Evolutionary conservation across 2,113 vertebrate genomes (phyloP).

Genomic region (Nothobranchius kuhntae): DNA sequence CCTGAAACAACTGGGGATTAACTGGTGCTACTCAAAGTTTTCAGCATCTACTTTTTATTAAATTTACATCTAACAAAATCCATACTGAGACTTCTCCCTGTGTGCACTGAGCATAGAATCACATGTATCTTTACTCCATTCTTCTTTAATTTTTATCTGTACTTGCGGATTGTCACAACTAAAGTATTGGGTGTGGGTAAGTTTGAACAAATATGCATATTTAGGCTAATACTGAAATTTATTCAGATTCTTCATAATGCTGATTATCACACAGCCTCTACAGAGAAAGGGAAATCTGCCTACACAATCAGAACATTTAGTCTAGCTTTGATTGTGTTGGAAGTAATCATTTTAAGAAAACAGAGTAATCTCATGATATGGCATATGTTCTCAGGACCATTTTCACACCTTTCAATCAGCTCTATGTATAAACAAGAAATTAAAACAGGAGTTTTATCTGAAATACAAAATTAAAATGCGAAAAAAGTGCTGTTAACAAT

Average conservation of each 20-base stretch:
- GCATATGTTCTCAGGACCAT: background rate
- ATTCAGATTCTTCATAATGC: conserved; percentile 27
- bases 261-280: conserved; percentile 22
- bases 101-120: background rate
- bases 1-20: conserved; percentile 11
- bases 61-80: conserved; percentile 28
- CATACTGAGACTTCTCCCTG: conserved; percentile 8
- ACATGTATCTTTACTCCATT: background rate
- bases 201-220: background rate
- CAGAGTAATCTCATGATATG: background rate
- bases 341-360: conserved; percentile 1
- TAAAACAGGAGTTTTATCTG: too few relatives aligned
- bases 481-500: too few relatives aligned
- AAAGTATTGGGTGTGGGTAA: background rate
- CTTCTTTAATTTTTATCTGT: background rate
- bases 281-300: conserved; percentile 9
- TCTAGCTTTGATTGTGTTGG: background rate
- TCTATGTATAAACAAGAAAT: too few relatives aligned
- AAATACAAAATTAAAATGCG: too few relatives aligned
- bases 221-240: conserved; percentile 20
- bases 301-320: conserved; percentile 21
- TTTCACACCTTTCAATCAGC: background rate
- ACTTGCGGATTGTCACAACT: too few relatives aligned
- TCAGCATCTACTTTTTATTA: conserved; percentile 45
- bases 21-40: background rate